phyloP scores from a whole-genome alignment of 2,113 vertebrate species.

The Plestiodon gilberti region DNA sequence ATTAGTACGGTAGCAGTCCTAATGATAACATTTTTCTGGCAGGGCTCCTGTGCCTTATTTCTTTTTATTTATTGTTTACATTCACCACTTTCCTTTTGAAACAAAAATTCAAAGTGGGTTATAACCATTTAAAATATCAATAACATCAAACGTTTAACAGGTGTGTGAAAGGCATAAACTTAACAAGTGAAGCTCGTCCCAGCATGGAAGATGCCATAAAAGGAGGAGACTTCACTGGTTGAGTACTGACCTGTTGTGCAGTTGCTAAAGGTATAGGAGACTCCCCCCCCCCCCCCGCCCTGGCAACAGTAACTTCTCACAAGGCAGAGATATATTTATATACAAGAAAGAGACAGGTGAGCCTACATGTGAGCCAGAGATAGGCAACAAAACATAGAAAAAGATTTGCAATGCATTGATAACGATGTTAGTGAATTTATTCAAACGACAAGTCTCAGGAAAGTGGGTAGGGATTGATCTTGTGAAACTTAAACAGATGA shows the following conservation, averaged over 20 bases:
- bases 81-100: neutral
- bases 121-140: neutral
- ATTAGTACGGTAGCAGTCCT: constrained; percentile 20
- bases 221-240: neutral
- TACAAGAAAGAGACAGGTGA: neutral
- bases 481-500: neutral
- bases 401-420: too few relatives aligned
- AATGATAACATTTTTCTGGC: neutral
- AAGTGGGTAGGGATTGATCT: neutral
- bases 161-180: neutral
- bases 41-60: neutral
- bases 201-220: neutral
- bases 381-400: neutral
- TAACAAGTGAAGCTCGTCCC: neutral
- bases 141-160: too few relatives aligned
- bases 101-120: neutral
- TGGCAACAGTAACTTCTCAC: too few relatives aligned
- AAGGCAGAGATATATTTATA: neutral
- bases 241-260: too few relatives aligned
- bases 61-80: neutral
- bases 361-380: neutral
- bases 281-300: neutral
- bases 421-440: neutral
- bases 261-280: neutral
- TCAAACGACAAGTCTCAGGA: neutral